Percentiles rank a stretch among this genome's conserved stretches.
phyloP scores from a whole-genome alignment of 2,797 vertebrate genomes.

The Borostomias antarcticus region DNA sequence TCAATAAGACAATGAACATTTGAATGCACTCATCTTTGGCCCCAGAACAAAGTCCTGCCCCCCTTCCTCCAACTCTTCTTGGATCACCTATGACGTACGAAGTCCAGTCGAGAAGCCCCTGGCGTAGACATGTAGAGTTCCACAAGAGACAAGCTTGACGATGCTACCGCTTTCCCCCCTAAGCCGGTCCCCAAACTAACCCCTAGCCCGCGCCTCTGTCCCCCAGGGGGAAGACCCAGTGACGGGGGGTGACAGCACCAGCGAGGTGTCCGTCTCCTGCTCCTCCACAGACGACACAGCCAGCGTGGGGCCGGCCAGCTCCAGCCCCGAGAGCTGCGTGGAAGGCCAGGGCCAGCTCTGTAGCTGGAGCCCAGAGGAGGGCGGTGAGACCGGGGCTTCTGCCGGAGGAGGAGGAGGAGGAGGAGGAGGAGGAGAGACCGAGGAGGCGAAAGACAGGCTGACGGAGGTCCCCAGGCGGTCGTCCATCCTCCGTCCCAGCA shows the following conservation, averaged over 20 bases:
- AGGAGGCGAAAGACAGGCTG: constrained; percentile 90
- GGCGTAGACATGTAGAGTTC: too few relatives aligned
- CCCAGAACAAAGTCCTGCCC: too few relatives aligned
- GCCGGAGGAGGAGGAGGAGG: constrained; percentile 21
- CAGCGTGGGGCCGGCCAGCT: constrained; percentile 69
- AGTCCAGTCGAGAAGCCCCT: too few relatives aligned
- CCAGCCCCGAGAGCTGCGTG: constrained; percentile 64
- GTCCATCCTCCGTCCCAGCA: constrained; percentile 72
- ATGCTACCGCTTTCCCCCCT: too few relatives aligned
- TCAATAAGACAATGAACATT: too few relatives aligned
- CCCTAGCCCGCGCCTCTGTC: background rate
- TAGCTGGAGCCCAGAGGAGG: constrained; percentile 81
- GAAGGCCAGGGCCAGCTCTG: constrained; percentile 56
- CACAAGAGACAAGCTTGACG: too few relatives aligned
- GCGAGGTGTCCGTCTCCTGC: constrained; percentile 79
- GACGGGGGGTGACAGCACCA: constrained; percentile 72
- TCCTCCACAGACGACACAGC: constrained; percentile 87
- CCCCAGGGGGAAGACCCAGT: constrained; percentile 65
- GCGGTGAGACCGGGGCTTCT: constrained; percentile 45
- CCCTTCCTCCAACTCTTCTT: too few relatives aligned
- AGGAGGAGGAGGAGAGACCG: constrained; percentile 71
- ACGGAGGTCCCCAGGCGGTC: constrained; percentile 80
- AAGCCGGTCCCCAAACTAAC: too few relatives aligned
- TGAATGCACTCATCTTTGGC: too few relatives aligned
- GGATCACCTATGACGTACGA: too few relatives aligned